These are phyloP conservation scores for Drosophila sproati DNA, from an alignment of 1,140 invertebrate species.

Conservation along the genomic window DNA sequence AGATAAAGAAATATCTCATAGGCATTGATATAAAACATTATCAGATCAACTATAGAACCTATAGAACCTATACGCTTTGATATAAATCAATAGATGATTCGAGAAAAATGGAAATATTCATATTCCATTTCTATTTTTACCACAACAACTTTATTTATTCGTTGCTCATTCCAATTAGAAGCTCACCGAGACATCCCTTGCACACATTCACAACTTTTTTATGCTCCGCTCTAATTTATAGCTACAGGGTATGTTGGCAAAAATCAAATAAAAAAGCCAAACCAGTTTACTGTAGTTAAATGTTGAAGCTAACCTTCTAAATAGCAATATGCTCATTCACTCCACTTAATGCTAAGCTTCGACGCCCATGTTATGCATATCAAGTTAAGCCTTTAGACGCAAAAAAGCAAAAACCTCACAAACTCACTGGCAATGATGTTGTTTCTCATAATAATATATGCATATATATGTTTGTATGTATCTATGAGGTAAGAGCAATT, in stretches of 20 bases:
- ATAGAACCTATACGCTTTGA: too few species aligned
- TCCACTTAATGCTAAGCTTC: constrained; percentile 69
- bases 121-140: too few species aligned
- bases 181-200: not conserved
- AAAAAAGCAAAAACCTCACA: constrained; percentile 1
- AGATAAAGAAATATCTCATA: too few species aligned
- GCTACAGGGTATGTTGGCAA: not conserved
- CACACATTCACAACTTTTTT: not conserved
- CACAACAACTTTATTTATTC: too few species aligned
- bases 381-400: constrained; percentile 61
- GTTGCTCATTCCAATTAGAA: too few species aligned
- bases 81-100: too few species aligned
- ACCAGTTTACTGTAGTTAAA: constrained; percentile 20
- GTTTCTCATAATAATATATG: not conserved
- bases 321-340: constrained; percentile 61
- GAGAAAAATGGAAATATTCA: too few species aligned
- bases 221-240: not conserved
- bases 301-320: constrained; percentile 68
- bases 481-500: constrained; percentile 10
- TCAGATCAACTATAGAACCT: too few species aligned
- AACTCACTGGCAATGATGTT: constrained; percentile 36
- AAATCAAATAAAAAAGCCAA: constrained; percentile 3
- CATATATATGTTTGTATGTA: constrained; percentile 1
- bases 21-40: too few species aligned
- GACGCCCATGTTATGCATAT: constrained; percentile 77